Evolutionary conservation across 1,140 invertebrate genomes (phyloP).

Genomic region (Cydia strobilella): DNA sequence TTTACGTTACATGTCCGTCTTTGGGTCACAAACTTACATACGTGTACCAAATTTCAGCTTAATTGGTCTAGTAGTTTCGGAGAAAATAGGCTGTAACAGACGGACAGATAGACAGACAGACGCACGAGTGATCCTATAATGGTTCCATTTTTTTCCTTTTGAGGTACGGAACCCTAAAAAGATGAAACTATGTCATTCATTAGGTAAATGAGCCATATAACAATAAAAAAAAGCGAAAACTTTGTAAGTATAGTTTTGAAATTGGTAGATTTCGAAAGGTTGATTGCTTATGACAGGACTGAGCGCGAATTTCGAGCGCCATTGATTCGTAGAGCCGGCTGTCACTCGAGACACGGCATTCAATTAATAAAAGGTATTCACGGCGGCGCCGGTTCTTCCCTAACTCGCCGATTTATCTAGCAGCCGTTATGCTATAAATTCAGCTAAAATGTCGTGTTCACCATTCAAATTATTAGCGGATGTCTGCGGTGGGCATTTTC

Average conservation of each 20-base stretch:
- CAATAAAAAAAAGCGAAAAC: background rate
- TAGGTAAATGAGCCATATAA: background rate
- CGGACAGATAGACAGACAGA: too few species aligned
- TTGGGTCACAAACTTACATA: too few species aligned
- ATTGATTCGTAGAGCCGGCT: constrained; percentile 13
- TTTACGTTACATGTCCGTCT: too few species aligned
- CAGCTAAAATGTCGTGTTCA: constrained; percentile 26
- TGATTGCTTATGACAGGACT: constrained; percentile 19
- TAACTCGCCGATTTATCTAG: constrained; percentile 26
- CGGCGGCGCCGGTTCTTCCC: constrained; percentile 13
- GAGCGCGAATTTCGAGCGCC: background rate
- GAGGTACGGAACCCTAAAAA: too few species aligned
- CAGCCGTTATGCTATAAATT: constrained; percentile 27
- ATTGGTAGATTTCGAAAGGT: background rate
- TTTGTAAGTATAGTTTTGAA: background rate
- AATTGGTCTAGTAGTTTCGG: too few species aligned
- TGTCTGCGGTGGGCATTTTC: constrained; percentile 50
- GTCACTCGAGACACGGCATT: constrained; percentile 23
- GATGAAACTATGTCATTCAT: too few species aligned
- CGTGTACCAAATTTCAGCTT: too few species aligned
- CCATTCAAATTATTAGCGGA: constrained; percentile 54
- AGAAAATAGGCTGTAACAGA: too few species aligned
- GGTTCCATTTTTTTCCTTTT: too few species aligned
- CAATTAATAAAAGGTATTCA: constrained; percentile 32
- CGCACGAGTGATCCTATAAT: too few species aligned